These are phyloP conservation scores for Lepidocolaptes lacrymiger DNA, from an alignment of 2,797 vertebrate genomes.

Conservation along the genomic window DNA sequence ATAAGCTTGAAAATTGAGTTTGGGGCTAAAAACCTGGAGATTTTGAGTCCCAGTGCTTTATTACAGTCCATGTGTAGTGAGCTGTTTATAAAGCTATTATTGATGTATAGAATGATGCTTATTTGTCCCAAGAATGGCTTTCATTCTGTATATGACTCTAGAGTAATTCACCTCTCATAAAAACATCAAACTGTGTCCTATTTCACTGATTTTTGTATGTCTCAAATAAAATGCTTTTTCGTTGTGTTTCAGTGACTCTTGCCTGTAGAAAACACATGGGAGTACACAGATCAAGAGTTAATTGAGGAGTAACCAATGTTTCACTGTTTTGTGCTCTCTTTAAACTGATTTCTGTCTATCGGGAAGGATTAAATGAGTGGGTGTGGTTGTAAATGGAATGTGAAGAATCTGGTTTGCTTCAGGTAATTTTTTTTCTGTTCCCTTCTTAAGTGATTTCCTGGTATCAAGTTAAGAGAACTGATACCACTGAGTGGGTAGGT, in stretches of 20 bases:
- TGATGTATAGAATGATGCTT: conserved; percentile 19
- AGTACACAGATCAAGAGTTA: neutral
- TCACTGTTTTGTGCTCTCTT: neutral
- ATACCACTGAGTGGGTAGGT: neutral
- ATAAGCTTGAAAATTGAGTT: conserved; percentile 8
- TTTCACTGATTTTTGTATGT: neutral
- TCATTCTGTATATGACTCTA: neutral
- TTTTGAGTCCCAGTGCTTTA: neutral
- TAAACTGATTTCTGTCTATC: neutral
- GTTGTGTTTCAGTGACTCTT: neutral
- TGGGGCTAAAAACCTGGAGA: neutral
- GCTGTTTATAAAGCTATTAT: neutral
- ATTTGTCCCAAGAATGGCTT: neutral
- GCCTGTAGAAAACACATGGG: neutral
- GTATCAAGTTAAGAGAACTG: neutral
- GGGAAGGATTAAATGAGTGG: neutral
- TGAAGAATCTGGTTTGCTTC: neutral
- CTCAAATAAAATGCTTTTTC: neutral
- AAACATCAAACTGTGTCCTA: neutral
- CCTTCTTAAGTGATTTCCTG: neutral
- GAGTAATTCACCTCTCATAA: neutral
- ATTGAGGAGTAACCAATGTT: neutral
- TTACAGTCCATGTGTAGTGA: neutral
- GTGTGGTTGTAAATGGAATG: neutral
- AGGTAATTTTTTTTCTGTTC: neutral